Base-by-base conservation (phyloP, 1,140 invertebrate species). In the Magallana ariakensis region DNA sequence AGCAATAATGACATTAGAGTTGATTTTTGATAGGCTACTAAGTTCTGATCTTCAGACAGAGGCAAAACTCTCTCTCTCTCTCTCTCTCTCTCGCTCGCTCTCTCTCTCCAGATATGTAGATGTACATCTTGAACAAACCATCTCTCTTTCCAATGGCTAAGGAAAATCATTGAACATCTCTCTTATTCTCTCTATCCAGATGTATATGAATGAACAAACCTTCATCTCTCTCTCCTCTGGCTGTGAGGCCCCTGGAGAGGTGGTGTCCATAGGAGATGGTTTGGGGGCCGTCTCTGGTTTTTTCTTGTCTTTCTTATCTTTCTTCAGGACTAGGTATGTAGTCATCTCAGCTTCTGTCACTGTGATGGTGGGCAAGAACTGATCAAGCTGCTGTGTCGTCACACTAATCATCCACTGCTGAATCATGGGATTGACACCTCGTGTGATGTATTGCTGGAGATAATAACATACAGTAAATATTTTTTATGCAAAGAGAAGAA, bases 361-460 rank as follows among this genome's bases (percentile, higher is more conserved):
- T 55, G 90, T 90, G 66, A 92, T 89, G 57, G 87, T 87, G n/a
- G 89, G 89, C 83, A 91, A 83, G 87, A 94, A 92, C 22, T 89
- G 85, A 57, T 90, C 83, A 0, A 94, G 84, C 80, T 94, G 93
- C 85, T 91, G 90, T 80, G 91, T 87, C n/a, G 92, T 91, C 70
- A 92, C 92, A 57, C 86, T 90, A 6, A 90, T 85, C 90, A 94
- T 93, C 91, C 91, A 94, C 85, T 92, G 90, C 83, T 93, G 93
- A 22, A 93, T 92, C 55, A 92, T 84, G 46, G 93, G 93, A 87
- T 91, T 94, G 57, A 93, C 89, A 13, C 91, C 93, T 46, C 90
- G 84, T 82, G 93, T 90, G 19, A 93, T 90, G 8, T 86, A 80
- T 19, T 86, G 88, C 93, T 94, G 83, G 19, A 90, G 33, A 46